A percentile compares a stretch with the other conserved stretches of the same genome.
Conservation (phyloP, 2,797 vertebrate species). For the Acropternis orthonyx region DNA sequence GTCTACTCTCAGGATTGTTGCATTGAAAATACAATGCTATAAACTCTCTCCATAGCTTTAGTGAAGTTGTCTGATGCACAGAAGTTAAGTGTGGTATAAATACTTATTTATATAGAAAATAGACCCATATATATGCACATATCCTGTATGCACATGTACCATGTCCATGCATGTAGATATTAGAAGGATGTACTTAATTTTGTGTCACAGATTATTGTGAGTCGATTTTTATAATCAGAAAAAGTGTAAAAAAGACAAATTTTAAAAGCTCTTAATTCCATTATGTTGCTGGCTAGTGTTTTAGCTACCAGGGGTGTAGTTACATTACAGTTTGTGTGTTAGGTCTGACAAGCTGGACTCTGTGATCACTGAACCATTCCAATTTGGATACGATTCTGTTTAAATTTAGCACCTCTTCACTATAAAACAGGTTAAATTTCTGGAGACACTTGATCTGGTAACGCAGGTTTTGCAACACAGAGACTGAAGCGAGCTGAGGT, state of each 20-base stretch:
- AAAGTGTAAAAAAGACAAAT: background rate
- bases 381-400: constrained; percentile 19
- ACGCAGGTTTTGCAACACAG: constrained; percentile 6
- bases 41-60: background rate
- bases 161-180: background rate
- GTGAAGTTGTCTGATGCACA: background rate
- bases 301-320: constrained; percentile 19
- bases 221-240: constrained; percentile 46
- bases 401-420: background rate
- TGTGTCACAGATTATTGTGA: constrained; percentile 2
- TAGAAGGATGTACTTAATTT: constrained; percentile 37
- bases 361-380: constrained; percentile 56
- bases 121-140: constrained; percentile 1
- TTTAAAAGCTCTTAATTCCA: constrained; percentile 21
- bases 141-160: background rate
- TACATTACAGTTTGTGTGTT: constrained; percentile 38
- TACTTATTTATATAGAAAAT: constrained; percentile 38
- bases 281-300: constrained; percentile 55
- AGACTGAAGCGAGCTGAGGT: constrained; percentile 1
- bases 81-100: constrained; percentile 65
- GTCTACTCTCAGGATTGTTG: background rate
- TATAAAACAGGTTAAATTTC: background rate
- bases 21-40: background rate
- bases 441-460: constrained; percentile 30
- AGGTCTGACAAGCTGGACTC: constrained; percentile 40